Evolutionary conservation across 2,888 invertebrate species (phyloP), one percentile per base, ranked within the genome.

Genomic region (Dicranocentrus wangi): DNA sequence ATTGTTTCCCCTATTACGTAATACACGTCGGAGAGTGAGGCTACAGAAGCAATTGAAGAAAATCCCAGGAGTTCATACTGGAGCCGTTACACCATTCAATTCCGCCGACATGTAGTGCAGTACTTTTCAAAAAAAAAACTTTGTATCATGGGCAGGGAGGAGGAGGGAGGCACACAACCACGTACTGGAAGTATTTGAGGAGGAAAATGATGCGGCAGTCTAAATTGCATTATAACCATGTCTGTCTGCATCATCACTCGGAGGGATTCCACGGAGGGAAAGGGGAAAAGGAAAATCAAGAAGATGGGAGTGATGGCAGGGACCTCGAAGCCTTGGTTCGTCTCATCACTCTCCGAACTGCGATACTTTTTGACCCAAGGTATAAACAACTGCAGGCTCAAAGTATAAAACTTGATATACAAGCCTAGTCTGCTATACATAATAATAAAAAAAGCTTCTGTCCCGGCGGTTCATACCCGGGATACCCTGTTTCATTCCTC

Each of bases 291-390:
- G 43, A 58, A 58, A 55, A 72, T 28, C 28, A 53, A 66, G 61
- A 68, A 75, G 58, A 53, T 32, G 61, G 58, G 61, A 63, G 23
- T 32, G 39, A 51, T 1, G 13, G 55, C 21, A 70, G 61, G 42
- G 61, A 77, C 68, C 25, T 63, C 53, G 63, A 60, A 65, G 21
- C 51, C 28, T 58, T 42, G 71, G 71, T n/a, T n/a, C n/a, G n/a
- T 68, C 79, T 73, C 73, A 80, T 73, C 80, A 73, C 39, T 66
- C 72, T 65, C 79, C 27, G 43, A 28, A 79, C 73, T 68, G 68
- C 68, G 80, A 73, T 73, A 73, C 68, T 65, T 79, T 70, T 15
- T 69, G 60, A 61, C 63, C 80, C 43, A 73, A 72, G 58, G 53
- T 72, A 70, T 55, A 71, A 70, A 71, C 60, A 68, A 32, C 32